Evolutionary conservation across 2,113 vertebrate genomes (phyloP).

Genomic region (Mirounga angustirostris): DNA sequence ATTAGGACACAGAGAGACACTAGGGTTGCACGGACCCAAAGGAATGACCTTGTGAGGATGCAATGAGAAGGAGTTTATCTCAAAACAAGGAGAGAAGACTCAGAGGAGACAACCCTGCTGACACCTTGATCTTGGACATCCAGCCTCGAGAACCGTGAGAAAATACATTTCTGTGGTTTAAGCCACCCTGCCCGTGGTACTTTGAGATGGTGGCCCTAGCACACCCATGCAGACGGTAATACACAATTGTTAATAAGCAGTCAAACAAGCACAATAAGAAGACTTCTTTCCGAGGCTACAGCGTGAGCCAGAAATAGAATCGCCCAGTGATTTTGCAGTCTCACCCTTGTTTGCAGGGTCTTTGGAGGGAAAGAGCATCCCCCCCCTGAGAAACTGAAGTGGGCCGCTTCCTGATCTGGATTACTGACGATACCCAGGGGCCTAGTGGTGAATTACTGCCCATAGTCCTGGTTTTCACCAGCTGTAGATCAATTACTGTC

Average conservation of each 20-base stretch:
- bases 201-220: neutral
- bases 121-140: neutral
- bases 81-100: neutral
- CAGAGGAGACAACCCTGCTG: neutral
- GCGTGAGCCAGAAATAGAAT: constrained; percentile 22
- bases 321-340: neutral
- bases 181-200: neutral
- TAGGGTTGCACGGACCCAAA: accelerated
- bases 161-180: neutral
- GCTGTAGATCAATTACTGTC: neutral
- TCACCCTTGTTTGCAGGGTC: neutral
- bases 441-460: neutral
- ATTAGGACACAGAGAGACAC: neutral
- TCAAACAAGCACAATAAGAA: neutral
- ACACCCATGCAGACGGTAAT: neutral
- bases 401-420: too few relatives aligned
- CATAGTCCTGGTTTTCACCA: neutral
- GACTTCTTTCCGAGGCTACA: neutral
- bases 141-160: neutral
- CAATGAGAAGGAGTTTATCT: neutral
- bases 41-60: neutral
- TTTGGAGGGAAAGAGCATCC: neutral
- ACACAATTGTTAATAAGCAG: neutral
- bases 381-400: neutral
- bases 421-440: neutral